Conservation (phyloP, 2,888 invertebrate species). For the Tenthredo scrophulariae region DNA sequence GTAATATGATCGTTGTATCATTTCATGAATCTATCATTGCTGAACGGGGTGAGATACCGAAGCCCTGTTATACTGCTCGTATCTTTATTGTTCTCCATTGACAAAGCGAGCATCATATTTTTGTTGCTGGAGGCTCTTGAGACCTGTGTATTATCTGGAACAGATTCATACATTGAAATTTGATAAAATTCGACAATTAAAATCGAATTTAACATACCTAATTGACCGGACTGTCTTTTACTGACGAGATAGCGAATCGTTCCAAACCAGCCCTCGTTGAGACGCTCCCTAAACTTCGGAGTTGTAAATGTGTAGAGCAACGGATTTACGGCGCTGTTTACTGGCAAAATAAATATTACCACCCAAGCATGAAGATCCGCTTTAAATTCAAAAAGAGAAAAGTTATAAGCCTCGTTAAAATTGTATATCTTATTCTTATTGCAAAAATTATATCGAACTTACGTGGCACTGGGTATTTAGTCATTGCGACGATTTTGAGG, state of each 20-base stretch:
- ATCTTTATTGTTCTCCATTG: slow-evolving; percentile 52
- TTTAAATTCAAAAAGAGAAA: slow-evolving; percentile 63
- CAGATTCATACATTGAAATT: not conserved
- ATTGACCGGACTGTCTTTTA: slow-evolving; percentile 63
- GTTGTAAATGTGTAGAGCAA: slow-evolving; percentile 85
- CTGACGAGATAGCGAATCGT: slow-evolving; percentile 65
- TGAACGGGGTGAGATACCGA: slow-evolving; percentile 29
- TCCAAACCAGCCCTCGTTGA: slow-evolving; percentile 72
- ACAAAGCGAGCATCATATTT: slow-evolving; percentile 58
- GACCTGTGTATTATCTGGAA: slow-evolving; percentile 64
- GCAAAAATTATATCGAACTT: slow-evolving; percentile 60
- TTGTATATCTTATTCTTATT: not conserved
- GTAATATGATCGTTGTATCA: not conserved
- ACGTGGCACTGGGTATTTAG: slow-evolving; percentile 77
- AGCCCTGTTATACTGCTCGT: slow-evolving; percentile 45
- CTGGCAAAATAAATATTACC: slow-evolving; percentile 84
- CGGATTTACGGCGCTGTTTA: slow-evolving; percentile 85
- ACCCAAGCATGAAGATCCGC: slow-evolving; percentile 84
- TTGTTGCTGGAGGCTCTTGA: slow-evolving; percentile 58
- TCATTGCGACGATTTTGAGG: slow-evolving; percentile 83
- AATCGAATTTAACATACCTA: slow-evolving; percentile 56
- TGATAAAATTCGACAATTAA: not conserved
- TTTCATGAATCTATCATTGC: slow-evolving; percentile 17
- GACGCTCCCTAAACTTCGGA: slow-evolving; percentile 81
- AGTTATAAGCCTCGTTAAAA: not conserved